Percentiles rank a stretch among this genome's conserved stretches.
Evolutionary conservation across 2,888 invertebrate genomes (phyloP).

Genomic region (Phania funesta): DNA sequence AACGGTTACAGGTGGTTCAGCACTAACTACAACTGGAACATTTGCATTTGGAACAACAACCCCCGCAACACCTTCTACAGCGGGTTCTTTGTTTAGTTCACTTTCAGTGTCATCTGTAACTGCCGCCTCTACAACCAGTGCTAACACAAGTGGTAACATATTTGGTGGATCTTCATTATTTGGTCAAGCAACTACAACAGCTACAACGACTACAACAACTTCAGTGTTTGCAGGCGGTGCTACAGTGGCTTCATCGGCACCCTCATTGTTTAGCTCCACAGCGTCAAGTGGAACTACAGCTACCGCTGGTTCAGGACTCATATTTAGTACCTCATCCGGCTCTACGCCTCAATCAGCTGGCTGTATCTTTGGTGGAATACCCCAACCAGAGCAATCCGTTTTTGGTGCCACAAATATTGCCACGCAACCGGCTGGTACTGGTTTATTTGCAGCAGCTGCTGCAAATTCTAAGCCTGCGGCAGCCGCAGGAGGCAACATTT

Average conservation of each 20-base stretch:
- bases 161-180: constrained; percentile 41
- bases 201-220: constrained; percentile 23
- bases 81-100: constrained; percentile 43
- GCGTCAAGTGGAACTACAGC: constrained; percentile 40
- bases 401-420: constrained; percentile 69
- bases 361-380: constrained; percentile 75
- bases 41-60: constrained; percentile 68
- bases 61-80: constrained; percentile 21
- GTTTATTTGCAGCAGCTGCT: constrained; percentile 73
- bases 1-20: not conserved
- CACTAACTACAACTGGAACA: constrained; percentile 44
- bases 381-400: constrained; percentile 76
- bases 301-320: constrained; percentile 57
- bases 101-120: constrained; percentile 22
- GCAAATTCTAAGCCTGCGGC: constrained; percentile 70
- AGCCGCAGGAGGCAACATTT: constrained; percentile 69
- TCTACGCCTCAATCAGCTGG: constrained; percentile 57
- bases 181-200: constrained; percentile 7
- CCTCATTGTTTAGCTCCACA: constrained; percentile 45
- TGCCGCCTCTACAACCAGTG: constrained; percentile 10
- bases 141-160: constrained; percentile 29
- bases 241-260: constrained; percentile 58
- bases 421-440: constrained; percentile 67
- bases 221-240: constrained; percentile 65
- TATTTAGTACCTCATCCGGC: constrained; percentile 63